A percentile compares a stretch with the other conserved stretches of the same genome.
Conservation (phyloP, 2,888 invertebrate genomes). For the Dasypolia templi region DNA sequence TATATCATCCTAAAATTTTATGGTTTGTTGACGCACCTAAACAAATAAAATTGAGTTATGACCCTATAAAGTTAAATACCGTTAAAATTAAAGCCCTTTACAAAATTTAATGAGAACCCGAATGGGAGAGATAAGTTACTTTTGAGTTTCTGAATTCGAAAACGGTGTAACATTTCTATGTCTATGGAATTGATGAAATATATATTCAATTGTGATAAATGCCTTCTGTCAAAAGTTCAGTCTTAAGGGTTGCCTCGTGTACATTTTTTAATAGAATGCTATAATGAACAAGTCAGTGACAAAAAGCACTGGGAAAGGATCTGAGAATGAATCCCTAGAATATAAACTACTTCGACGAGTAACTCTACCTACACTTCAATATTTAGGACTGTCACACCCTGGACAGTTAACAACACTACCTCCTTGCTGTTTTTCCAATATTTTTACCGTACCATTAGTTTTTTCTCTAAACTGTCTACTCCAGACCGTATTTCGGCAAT, state of each 20-base stretch:
- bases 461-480: too few relatives aligned
- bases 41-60: conserved; percentile 74
- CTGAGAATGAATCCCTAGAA: too few relatives aligned
- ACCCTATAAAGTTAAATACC: conserved; percentile 70
- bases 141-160: conserved; percentile 24
- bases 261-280: too few relatives aligned
- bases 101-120: conserved; percentile 52
- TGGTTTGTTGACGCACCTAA: conserved; percentile 69
- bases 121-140: conserved; percentile 16
- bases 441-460: too few relatives aligned
- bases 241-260: background rate
- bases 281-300: background rate
- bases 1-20: conserved; percentile 64
- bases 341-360: too few relatives aligned
- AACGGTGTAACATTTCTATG: background rate
- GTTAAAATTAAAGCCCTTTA: conserved; percentile 54
- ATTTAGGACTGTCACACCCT: too few relatives aligned
- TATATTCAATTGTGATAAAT: too few relatives aligned
- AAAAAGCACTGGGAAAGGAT: background rate
- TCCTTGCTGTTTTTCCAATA: too few relatives aligned
- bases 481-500: too few relatives aligned
- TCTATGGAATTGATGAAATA: background rate
- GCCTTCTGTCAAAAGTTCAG: too few relatives aligned
- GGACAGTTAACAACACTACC: too few relatives aligned
- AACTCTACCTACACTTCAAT: too few relatives aligned